Conservation (phyloP, 2,113 vertebrate genomes). For the Eublepharis macularius region DNA sequence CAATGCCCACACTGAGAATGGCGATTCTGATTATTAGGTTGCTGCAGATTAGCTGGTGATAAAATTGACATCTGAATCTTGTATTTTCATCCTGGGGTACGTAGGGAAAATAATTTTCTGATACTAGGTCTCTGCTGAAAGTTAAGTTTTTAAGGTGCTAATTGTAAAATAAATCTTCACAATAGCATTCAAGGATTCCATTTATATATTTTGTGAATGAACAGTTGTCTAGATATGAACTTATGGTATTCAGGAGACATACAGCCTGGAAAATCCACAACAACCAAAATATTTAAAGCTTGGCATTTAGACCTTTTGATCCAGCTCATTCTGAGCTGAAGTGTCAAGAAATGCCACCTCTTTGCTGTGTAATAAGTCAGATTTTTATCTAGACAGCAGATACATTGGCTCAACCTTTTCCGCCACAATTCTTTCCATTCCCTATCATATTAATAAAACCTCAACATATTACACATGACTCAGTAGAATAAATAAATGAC, state of each 20-base stretch:
- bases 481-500: not conserved
- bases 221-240: not conserved
- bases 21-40: no score
- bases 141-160: not conserved
- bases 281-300: not conserved
- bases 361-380: not conserved
- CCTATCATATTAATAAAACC: not conserved
- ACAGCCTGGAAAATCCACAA: no score
- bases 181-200: not conserved
- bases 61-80: no score
- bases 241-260: not conserved
- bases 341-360: not conserved
- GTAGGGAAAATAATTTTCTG: no score
- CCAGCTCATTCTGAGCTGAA: not conserved
- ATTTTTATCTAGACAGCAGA: not conserved
- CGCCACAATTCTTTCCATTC: not conserved
- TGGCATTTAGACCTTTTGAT: not conserved
- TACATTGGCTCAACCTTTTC: not conserved
- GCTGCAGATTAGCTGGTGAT: no score
- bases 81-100: no score
- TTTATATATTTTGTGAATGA: not conserved
- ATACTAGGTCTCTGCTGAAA: no score
- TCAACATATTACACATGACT: not conserved
- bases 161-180: not conserved
- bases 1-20: no score